Percentiles rank a stretch among this genome's conserved stretches.
These are phyloP conservation scores for Rhizomys pruinosus DNA, from an alignment of 2,113 vertebrate genomes.

Conservation along the genomic window DNA sequence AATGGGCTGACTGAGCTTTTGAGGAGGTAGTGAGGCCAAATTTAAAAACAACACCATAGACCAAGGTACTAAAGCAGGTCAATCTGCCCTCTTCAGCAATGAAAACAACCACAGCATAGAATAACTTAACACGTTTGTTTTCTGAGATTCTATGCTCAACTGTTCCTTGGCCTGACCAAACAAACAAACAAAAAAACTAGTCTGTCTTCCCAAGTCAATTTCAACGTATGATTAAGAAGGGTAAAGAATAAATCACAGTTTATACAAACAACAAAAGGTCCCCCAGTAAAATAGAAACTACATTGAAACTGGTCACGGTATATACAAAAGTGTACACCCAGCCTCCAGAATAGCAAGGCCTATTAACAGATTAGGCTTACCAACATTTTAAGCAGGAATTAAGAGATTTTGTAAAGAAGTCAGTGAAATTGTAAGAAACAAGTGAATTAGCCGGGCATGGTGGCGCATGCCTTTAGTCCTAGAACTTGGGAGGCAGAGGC, in stretches of 20 bases:
- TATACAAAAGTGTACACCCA: slow-evolving; percentile 50
- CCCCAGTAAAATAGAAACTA: slow-evolving; percentile 56
- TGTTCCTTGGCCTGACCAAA: not conserved
- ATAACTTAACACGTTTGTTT: not conserved
- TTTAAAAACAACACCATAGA: not conserved
- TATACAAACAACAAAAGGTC: slow-evolving; percentile 27
- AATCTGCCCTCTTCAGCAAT: not conserved
- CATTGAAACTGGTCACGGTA: slow-evolving; percentile 58
- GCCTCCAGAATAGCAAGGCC: slow-evolving; percentile 24
- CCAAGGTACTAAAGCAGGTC: not conserved
- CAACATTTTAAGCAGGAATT: slow-evolving; percentile 23
- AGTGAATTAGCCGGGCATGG: too few relatives aligned
- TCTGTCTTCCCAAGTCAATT: not conserved
- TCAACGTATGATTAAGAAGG: not conserved
- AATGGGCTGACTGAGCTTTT: too few relatives aligned
- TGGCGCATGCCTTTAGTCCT: too few relatives aligned
- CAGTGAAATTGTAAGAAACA: slow-evolving; percentile 28
- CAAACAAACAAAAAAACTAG: not conserved
- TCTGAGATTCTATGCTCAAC: too few relatives aligned
- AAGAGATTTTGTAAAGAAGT: slow-evolving; percentile 50
- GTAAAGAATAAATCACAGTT: slow-evolving; percentile 55
- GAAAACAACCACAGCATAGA: not conserved
- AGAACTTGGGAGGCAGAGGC: too few relatives aligned
- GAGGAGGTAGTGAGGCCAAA: not conserved
- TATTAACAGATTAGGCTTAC: slow-evolving; percentile 23